phyloP scores from a whole-genome alignment of 2,113 vertebrate genomes.

The Chaenogobius annularis region DNA sequence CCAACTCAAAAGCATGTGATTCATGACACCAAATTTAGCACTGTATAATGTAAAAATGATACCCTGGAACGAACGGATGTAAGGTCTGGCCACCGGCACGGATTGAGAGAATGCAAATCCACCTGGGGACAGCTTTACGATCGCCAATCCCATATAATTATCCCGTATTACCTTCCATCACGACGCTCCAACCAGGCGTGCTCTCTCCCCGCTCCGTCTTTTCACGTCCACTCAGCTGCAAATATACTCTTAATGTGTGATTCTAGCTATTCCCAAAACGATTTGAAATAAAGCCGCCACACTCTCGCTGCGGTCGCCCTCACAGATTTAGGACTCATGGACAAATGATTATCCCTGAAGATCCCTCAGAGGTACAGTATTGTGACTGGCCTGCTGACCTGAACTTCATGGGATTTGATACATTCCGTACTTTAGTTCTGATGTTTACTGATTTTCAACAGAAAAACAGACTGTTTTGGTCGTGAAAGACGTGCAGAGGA shows the following conservation, averaged over 20 bases:
- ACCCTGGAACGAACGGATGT: neutral
- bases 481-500: no score
- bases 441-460: no score
- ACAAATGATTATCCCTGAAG: conserved; percentile 46
- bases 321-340: conserved; percentile 41
- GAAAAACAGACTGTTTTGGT: no score
- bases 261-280: conserved; percentile 34
- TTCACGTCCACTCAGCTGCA: conserved; percentile 10
- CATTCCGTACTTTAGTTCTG: no score
- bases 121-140: neutral
- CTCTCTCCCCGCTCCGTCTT: conserved; percentile 10
- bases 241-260: conserved; percentile 35
- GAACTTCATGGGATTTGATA: neutral
- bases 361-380: conserved; percentile 9
- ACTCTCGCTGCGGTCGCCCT: no score
- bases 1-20: neutral
- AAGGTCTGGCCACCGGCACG: neutral
- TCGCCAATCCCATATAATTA: conserved; percentile 14
- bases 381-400: conserved; percentile 3
- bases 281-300: conserved; percentile 28
- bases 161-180: conserved; percentile 9
- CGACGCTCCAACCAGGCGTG: conserved; percentile 15
- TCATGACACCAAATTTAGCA: neutral
- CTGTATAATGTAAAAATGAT: neutral
- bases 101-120: neutral